Conservation (phyloP, 2,888 invertebrate species). For the Eupithecia inturbata region DNA sequence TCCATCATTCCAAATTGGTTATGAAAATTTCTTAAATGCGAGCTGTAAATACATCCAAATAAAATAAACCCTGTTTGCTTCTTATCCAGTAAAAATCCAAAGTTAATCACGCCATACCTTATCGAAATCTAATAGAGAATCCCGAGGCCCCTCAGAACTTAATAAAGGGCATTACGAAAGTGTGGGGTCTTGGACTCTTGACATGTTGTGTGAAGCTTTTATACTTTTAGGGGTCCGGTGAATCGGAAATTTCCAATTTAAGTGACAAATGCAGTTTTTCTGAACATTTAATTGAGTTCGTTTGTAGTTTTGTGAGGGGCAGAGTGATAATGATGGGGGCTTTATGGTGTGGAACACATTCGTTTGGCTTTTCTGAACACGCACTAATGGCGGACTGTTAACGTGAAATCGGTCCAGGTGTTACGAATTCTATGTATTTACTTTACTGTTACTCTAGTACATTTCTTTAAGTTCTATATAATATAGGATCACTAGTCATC, state of each 20-base stretch:
- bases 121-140: conserved; percentile 1
- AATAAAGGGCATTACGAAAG: background rate
- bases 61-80: background rate
- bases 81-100: background rate
- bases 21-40: too few relatives aligned
- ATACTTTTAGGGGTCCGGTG: conserved; percentile 41
- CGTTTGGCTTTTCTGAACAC: background rate
- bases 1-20: too few relatives aligned
- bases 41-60: too few relatives aligned
- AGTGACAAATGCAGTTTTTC: conserved; percentile 63
- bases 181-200: background rate
- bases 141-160: background rate
- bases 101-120: background rate
- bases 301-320: conserved; percentile 44
- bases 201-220: conserved; percentile 44
- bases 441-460: too few relatives aligned
- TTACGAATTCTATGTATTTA: background rate
- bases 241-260: conserved; percentile 54
- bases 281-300: conserved; percentile 62
- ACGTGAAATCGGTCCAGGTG: background rate
- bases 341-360: conserved; percentile 4
- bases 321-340: background rate
- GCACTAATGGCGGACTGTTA: conserved; percentile 3
- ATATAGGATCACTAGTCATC: too few relatives aligned
- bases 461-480: too few relatives aligned